Base-by-base conservation (phyloP, 2,113 vertebrate genomes). In the Gambusia holbrooki region DNA sequence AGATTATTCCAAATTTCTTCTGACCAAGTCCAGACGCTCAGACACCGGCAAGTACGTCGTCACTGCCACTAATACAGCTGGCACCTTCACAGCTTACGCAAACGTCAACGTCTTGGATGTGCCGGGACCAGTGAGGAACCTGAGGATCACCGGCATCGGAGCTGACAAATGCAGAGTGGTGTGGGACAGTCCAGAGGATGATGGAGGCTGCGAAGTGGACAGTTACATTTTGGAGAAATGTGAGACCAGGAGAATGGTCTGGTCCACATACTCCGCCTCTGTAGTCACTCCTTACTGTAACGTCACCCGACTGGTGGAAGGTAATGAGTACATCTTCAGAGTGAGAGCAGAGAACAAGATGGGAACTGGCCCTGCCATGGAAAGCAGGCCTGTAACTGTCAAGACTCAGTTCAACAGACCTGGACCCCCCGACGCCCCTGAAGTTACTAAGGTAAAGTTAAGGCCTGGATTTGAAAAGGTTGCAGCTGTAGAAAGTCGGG, bases 141-240 rank as follows among this genome's bases (percentile, higher is more conserved):
- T 99, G 84, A 97, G 96, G 89, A 88, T 97, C 61, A 94, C 95
- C 35, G 96, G 97, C 62, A 93, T 99, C 51, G 96, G 96, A 83
- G 96, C 92, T 71, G 98, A 99, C 33, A 96, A 97, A 71, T 99
- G 98, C 86, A 96, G 95, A 88, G 93, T 99, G 81, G 94, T 93
- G 71, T 99, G 98, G 98, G 97, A 99, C 65, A 89, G 92, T 88
- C 98, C 98, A 37, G 97, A 97, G 68, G 98, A 99, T 79, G 97
- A 99, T 37, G 98, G 98, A 29, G 98, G 98, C 66, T 98, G 97
- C 92, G 98, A 99, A 89, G 97, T 99, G 84, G 97, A 99, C 92
- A 99, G 97, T 91, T 99, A 99, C 87, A 97, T 99, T 76, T 42
- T 99, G 62, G 98, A 99, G 92, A 99, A 99, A 93, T 99, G 98